A percentile compares a stretch with the other conserved stretches of the same genome.
Evolutionary conservation across 2,113 vertebrate genomes (phyloP).

Genomic region (Vicugna pacos): DNA sequence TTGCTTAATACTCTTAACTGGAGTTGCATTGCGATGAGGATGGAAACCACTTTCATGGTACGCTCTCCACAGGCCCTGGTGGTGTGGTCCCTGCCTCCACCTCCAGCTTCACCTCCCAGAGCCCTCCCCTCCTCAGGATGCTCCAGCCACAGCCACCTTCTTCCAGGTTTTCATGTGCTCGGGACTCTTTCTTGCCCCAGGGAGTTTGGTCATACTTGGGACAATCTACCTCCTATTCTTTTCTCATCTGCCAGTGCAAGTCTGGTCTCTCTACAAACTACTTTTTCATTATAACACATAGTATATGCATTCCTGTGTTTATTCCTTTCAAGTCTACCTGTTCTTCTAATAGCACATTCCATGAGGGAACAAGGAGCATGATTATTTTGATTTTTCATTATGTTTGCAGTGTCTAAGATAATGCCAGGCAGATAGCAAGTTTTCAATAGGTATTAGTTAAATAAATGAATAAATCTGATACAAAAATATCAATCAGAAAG

Average conservation of each 20-base stretch:
- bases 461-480: background rate
- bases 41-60: background rate
- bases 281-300: background rate
- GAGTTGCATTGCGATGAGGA: background rate
- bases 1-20: background rate
- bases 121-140: background rate
- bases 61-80: background rate
- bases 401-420: background rate
- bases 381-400: conserved; percentile 29
- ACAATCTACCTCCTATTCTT: background rate
- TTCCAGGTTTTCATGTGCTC: background rate
- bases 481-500: conserved; percentile 4
- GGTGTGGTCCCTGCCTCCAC: background rate
- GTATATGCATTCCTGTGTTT: background rate
- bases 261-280: background rate
- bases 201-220: background rate
- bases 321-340: background rate
- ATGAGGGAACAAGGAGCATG: background rate
- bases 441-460: background rate
- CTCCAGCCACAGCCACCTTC: background rate
- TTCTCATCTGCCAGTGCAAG: background rate
- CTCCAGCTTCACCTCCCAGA: too few species aligned
- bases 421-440: background rate
- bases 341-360: background rate
- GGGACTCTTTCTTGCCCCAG: background rate